phyloP scores from a whole-genome alignment of 1,140 invertebrate species.

The Drosophila equinoxialis region DNA sequence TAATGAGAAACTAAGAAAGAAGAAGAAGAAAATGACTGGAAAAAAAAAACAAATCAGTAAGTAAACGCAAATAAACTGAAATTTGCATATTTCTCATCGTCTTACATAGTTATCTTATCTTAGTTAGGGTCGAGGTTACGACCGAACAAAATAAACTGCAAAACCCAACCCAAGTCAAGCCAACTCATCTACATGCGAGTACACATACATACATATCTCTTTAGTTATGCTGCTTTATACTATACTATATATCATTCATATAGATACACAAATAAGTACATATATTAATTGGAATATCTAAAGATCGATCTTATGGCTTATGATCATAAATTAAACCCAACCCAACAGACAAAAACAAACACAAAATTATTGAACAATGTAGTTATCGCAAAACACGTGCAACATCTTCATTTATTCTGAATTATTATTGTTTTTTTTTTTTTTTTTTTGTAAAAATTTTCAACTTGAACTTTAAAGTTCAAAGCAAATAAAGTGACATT shows the following conservation, averaged over 20 bases:
- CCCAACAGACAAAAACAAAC: background rate
- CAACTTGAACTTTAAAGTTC: conserved; percentile 78
- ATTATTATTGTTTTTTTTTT: too few species aligned
- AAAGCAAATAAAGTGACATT: conserved; percentile 65
- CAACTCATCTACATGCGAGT: background rate
- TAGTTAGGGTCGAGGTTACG: conserved; percentile 42
- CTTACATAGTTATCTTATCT: conserved; percentile 45
- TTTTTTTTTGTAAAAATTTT: background rate
- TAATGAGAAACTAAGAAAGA: conserved; percentile 1
- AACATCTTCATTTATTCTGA: background rate
- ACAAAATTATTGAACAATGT: background rate
- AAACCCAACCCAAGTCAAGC: background rate
- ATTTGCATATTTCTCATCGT: conserved; percentile 64
- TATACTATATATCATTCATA: background rate
- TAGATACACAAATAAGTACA: background rate
- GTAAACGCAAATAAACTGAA: conserved; percentile 41
- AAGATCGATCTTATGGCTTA: background rate
- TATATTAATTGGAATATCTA: conserved; percentile 7
- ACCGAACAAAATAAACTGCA: conserved; percentile 13
- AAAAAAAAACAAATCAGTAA: background rate
- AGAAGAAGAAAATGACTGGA: too few species aligned
- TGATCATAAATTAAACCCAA: conserved; percentile 5
- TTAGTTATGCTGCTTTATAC: background rate
- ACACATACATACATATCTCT: background rate
- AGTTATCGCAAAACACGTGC: background rate